Conservation (phyloP, 2,113 vertebrate species). For the Pandion haliaetus region DNA sequence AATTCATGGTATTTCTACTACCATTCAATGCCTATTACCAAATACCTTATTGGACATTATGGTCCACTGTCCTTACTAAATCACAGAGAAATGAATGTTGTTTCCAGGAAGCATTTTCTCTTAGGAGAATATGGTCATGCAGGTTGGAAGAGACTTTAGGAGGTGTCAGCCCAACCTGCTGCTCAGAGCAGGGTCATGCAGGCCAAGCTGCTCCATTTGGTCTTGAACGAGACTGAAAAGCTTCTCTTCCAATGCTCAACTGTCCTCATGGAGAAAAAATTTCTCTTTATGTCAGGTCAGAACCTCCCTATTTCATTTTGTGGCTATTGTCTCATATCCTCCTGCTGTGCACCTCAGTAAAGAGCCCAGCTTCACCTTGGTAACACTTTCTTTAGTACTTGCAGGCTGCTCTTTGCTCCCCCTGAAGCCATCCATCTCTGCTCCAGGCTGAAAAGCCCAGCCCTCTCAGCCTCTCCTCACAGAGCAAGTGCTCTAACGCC, state of each 20-base stretch:
- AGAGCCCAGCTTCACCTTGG: background rate
- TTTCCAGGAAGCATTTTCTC: background rate
- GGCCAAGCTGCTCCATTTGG: background rate
- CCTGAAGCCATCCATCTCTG: background rate
- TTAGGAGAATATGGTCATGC: background rate
- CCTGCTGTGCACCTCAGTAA: background rate
- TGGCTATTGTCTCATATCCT: background rate
- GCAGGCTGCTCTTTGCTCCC: background rate
- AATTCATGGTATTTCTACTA: background rate
- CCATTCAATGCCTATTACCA: background rate
- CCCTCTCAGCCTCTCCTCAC: background rate
- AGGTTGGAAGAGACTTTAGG: background rate
- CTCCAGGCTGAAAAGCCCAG: background rate
- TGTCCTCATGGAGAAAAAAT: background rate
- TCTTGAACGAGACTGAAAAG: background rate
- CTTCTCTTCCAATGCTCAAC: background rate
- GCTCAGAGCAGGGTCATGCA: background rate
- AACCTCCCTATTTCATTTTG: background rate
- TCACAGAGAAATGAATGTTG: background rate
- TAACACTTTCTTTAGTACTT: background rate
- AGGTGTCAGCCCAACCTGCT: background rate
- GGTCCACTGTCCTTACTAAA: background rate
- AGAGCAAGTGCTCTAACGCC: background rate
- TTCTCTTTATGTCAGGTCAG: background rate
- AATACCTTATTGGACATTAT: background rate